Evolutionary conservation across 2,888 invertebrate genomes (phyloP).

Genomic region (Lasioglossum calceatum): DNA sequence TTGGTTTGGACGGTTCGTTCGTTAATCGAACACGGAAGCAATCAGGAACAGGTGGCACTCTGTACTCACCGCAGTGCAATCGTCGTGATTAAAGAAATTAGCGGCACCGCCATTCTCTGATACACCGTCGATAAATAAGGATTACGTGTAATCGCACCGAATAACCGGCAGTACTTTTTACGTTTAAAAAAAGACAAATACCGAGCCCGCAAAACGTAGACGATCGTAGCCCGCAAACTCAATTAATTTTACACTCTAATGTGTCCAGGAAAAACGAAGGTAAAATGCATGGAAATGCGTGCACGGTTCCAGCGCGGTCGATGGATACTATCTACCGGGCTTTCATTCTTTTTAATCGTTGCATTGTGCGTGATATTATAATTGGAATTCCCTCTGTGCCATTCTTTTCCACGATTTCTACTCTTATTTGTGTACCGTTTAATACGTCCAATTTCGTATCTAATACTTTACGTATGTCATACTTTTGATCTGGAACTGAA

Average conservation of each 20-base stretch:
- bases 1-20: neutral
- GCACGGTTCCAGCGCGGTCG: neutral
- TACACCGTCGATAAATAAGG: conserved; percentile 70
- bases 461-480: neutral
- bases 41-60: conserved; percentile 46
- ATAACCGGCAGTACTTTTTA: conserved; percentile 54
- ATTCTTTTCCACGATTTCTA: neutral
- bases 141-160: conserved; percentile 69
- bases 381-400: neutral
- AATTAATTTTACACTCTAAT: conserved; percentile 50
- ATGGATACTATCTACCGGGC: neutral
- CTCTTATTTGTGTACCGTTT: neutral
- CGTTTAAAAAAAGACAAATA: conserved; percentile 18
- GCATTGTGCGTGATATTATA: conserved; percentile 1
- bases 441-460: neutral
- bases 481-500: neutral
- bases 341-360: conserved; percentile 12
- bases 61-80: conserved; percentile 36
- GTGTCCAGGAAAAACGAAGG: neutral
- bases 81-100: conserved; percentile 67
- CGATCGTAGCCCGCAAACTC: conserved; percentile 20
- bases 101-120: conserved; percentile 39
- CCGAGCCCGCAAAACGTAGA: conserved; percentile 18
- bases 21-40: conserved; percentile 29
- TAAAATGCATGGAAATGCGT: conserved; percentile 10